Conservation (phyloP, 2,113 vertebrate species). For the Columbina picui region DNA sequence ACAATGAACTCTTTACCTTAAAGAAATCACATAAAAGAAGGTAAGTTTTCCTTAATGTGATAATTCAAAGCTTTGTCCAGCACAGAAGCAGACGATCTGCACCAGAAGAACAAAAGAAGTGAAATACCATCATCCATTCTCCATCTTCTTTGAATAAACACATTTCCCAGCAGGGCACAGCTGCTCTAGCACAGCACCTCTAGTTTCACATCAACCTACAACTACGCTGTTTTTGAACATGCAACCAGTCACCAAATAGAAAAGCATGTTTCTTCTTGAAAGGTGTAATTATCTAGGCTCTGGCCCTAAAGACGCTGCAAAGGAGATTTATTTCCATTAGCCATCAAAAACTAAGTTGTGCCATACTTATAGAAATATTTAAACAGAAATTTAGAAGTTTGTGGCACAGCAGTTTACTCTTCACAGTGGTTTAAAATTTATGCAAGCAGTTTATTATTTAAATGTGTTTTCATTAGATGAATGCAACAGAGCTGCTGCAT, state of each 20-base stretch:
- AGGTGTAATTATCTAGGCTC: constrained; percentile 35
- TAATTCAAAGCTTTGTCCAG: background rate
- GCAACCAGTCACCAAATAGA: background rate
- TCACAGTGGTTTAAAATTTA: constrained; percentile 18
- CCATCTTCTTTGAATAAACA: background rate
- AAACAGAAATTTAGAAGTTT: background rate
- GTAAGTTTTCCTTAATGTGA: background rate
- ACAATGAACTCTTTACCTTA: background rate
- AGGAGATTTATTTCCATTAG: constrained; percentile 27
- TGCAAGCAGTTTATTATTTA: constrained; percentile 43
- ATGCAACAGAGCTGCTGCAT: background rate
- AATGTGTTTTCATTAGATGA: constrained; percentile 54
- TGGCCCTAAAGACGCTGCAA: background rate
- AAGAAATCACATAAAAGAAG: background rate
- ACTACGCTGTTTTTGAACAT: background rate
- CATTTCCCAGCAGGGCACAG: background rate
- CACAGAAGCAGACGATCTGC: background rate
- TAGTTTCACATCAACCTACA: background rate
- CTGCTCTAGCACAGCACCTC: background rate
- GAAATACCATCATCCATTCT: background rate
- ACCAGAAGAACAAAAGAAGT: background rate
- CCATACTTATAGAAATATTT: background rate
- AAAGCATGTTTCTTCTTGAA: constrained; percentile 24
- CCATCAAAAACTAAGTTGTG: background rate
- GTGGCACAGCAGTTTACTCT: background rate